Conservation (phyloP, 30 jellyfish, hydroid and myxozoan genomes). For the Nemopilema nomurai region DNA sequence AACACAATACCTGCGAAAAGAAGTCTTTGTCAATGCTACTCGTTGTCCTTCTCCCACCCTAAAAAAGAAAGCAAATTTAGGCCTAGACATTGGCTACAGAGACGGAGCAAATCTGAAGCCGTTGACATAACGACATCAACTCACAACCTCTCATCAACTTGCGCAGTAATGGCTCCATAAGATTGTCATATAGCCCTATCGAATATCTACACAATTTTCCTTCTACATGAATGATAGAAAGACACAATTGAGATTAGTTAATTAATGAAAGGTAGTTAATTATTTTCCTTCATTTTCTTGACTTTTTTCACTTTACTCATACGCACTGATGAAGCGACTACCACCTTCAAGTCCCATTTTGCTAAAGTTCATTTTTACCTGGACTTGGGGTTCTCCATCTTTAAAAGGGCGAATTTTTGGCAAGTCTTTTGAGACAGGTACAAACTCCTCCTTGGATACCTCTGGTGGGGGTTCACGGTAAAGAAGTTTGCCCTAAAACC, state of each 20-base stretch:
- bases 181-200: too few relatives aligned
- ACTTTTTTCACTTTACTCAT: neutral
- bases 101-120: too few relatives aligned
- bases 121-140: too few relatives aligned
- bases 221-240: too few relatives aligned
- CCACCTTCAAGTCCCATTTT: too few relatives aligned
- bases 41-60: conserved; percentile 18
- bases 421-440: conserved; percentile 39
- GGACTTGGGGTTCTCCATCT: neutral
- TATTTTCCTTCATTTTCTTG: neutral
- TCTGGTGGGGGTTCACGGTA: conserved; percentile 96
- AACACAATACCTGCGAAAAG: conserved; percentile 57
- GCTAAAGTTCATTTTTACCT: neutral
- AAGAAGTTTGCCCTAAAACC: conserved; percentile 78
- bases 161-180: too few relatives aligned
- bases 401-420: neutral
- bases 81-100: too few relatives aligned
- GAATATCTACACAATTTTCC: too few relatives aligned
- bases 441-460: conserved; percentile 36
- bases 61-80: too few relatives aligned
- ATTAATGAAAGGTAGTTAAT: too few relatives aligned
- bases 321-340: neutral
- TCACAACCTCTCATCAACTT: too few relatives aligned
- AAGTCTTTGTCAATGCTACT: conserved; percentile 72
- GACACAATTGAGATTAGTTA: too few relatives aligned